Evolutionary conservation across 2,888 invertebrate genomes (phyloP), one percentile per base, ranked within the genome.

Genomic region (Sarcophaga caerulescens): DNA sequence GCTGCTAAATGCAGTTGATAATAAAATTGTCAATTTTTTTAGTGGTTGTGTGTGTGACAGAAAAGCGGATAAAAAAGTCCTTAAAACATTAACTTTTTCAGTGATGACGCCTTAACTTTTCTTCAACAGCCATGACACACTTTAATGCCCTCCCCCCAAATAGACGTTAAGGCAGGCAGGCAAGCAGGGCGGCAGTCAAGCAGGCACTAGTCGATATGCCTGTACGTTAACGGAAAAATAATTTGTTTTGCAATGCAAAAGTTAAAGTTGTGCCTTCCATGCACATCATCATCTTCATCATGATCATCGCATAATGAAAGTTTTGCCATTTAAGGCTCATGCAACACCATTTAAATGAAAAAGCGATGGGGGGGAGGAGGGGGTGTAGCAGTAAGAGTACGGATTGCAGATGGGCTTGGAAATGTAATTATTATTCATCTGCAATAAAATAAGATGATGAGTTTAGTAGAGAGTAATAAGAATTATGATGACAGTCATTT

Each of bases 41-140:
- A 52, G n/a, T n/a, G n/a, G n/a, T n/a, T 14, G 47, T 47, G 12
- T 52, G 5, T 52, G 52, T 52, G 17, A 52, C 35, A 35, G 35
- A 10, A 35, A 35, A 35, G 35, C 35, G 35, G 35, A 8, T 35
- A 52, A 17, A 52, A 52, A 52, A n/a, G 60, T 60, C 60, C 60
- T 60, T 60, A 21, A 60, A 60, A 60, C n/a, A 60, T 60, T 8
- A 60, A 60, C n/a, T 19, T 60, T 35, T 52, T 52, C 52, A 52
- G 52, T 52, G 52, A 52, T 52, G 52, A 52, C 4, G 52, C 17
- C 52, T 52, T 17, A 52, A 52, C 44, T 66, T 44, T 66, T 44
- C 17, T 3, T 45, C 11, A 44, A 45, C 66, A 66, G 35, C 66
- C 66, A 66, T 66, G 66, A 45, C 66, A 66, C 66, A 66, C 45